These are phyloP conservation scores for Agapornis roseicollis DNA, from an alignment of 2,113 vertebrate species.

Conservation along the genomic window DNA sequence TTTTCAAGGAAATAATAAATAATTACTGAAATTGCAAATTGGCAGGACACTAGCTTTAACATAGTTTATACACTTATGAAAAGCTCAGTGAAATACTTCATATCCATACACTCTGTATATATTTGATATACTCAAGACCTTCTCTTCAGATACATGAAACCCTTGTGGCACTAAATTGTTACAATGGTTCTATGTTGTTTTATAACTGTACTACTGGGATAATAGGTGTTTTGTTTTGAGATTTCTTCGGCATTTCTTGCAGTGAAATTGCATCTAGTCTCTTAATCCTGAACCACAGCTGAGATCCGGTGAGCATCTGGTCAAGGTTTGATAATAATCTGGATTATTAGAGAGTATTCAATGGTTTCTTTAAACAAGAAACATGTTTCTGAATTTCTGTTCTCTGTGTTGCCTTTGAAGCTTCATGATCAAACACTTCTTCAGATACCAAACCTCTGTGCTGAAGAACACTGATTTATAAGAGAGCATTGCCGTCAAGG, in stretches of 20 bases:
- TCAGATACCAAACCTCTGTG: background rate
- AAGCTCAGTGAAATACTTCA: background rate
- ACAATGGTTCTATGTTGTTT: background rate
- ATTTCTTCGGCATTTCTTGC: background rate
- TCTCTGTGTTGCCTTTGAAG: constrained; percentile 15
- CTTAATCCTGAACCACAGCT: background rate
- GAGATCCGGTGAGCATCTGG: background rate
- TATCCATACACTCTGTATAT: background rate
- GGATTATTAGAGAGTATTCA: background rate
- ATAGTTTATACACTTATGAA: background rate
- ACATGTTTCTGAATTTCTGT: background rate
- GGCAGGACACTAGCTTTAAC: background rate
- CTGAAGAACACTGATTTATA: constrained; percentile 8
- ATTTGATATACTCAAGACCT: background rate
- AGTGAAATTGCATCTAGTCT: background rate
- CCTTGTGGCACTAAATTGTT: background rate
- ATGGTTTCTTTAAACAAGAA: background rate
- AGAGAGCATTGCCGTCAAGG: background rate
- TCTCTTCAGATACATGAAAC: background rate
- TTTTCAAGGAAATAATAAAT: background rate
- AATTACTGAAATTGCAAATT: background rate
- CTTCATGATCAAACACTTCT: constrained; percentile 25
- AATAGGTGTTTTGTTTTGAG: background rate
- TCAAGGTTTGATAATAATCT: background rate
- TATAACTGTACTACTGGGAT: background rate